These are phyloP conservation scores for Sepioteuthis lessoniana DNA, from an alignment of 2,888 invertebrate species.

Conservation along the genomic window DNA sequence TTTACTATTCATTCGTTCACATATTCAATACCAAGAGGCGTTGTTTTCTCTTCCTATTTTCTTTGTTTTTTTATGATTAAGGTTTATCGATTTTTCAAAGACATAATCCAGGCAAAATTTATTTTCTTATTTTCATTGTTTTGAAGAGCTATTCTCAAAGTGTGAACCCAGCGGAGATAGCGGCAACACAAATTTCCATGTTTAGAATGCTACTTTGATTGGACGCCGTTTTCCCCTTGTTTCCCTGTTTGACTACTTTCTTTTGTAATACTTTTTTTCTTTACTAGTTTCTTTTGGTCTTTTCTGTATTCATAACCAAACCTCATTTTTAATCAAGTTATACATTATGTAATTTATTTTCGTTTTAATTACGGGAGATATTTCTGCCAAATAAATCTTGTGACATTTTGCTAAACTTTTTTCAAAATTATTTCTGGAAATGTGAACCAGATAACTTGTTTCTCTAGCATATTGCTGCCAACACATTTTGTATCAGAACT, in stretches of 20 bases:
- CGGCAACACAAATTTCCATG: slow-evolving; percentile 10
- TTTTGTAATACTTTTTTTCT: background rate
- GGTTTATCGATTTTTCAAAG: slow-evolving; percentile 15
- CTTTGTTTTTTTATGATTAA: background rate
- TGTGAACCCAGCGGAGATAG: background rate
- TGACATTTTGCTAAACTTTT: background rate
- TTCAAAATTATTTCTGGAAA: background rate
- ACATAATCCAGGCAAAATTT: background rate
- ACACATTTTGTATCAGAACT: too few species aligned
- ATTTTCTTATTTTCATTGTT: background rate
- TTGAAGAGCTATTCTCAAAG: background rate
- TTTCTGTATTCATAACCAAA: background rate
- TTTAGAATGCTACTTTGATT: background rate
- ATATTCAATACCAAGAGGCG: background rate
- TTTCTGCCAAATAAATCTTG: background rate
- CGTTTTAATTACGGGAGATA: background rate
- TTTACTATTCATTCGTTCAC: background rate
- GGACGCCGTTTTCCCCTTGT: background rate
- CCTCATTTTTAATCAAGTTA: background rate
- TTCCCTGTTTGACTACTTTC: background rate
- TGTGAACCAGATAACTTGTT: too few species aligned
- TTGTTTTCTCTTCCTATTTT: too few species aligned
- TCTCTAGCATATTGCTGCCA: too few species aligned
- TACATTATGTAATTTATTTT: background rate
- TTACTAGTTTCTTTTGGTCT: background rate